Evolutionary conservation across 1,140 invertebrate species (phyloP), one percentile per base, ranked within the genome.

Genomic region (Steinernema feltiae): DNA sequence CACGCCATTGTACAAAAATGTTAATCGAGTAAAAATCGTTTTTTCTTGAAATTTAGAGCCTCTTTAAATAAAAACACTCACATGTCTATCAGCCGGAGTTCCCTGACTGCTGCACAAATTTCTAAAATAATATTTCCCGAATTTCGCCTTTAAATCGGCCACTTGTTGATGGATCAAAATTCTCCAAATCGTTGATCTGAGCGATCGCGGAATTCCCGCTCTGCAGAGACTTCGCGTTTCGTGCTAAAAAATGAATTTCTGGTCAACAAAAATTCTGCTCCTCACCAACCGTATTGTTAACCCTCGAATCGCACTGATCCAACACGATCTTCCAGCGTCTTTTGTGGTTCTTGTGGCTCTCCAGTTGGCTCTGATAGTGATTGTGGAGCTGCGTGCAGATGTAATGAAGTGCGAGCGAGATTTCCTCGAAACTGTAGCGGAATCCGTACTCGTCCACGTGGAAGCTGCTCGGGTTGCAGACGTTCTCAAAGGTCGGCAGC

Each of bases 391-490:
- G 88, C 29, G 88, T 86, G 78, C 89, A 89, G 72, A 90, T 86
- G 81, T 90, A 90, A 78, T 90, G 89, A 3, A 90, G 78, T 2
- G 88, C 83, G 1, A 89, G 79, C 1, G 85, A 84, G 30, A 87
- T 86, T 1, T 86, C 84, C 48, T 86, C 83, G 71, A 87, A 84
- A 30, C 79, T 79, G 69, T 89, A 88, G 53, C 87, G 86, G 77
- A 90, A 90, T 17, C 89, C 89, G 79, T 89, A 88, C 21, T 77
- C 81, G 78, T 90, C 89, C 7, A 90, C 87, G 81, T 90, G 89
- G 27, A 86, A 86, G 73, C 30, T 76, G 17, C 86, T 84, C 27
- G 82, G 74, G n/a, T 82, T 81, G 29, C 82, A 75, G 48, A 88
- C 75, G 74, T 87, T 88, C 79, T 89, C 88, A 81, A 88, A 88